Evolutionary conservation across 2,888 invertebrate genomes (phyloP).

Genomic region (Meiosimyza platycephala): DNA sequence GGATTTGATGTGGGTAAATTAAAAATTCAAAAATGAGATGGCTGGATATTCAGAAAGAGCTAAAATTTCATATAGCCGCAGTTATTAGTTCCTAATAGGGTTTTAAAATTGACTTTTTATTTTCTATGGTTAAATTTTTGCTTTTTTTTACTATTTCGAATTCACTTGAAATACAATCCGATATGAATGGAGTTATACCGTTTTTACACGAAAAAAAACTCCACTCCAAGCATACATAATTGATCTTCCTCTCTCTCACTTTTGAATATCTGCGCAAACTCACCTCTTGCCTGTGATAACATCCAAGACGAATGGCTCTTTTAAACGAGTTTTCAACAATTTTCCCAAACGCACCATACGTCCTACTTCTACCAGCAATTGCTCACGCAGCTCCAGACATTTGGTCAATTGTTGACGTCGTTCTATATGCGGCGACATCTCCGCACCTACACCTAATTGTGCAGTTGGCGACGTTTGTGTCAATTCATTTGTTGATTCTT

Average conservation of each 20-base stretch:
- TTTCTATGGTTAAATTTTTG: too few species aligned
- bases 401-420: constrained; percentile 69
- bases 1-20: too few species aligned
- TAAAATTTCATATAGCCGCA: too few species aligned
- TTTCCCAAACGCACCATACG: constrained; percentile 79
- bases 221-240: neutral
- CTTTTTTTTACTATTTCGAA: too few species aligned
- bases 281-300: constrained; percentile 63
- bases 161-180: too few species aligned
- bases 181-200: neutral
- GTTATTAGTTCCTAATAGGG: too few species aligned
- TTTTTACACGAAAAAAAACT: neutral
- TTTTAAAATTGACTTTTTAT: too few species aligned
- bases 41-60: too few species aligned
- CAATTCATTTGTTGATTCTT: constrained; percentile 42
- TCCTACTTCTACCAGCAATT: constrained; percentile 77
- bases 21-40: too few species aligned
- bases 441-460: too few species aligned
- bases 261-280: constrained; percentile 39
- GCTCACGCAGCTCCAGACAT: constrained; percentile 73
- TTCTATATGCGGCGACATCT: constrained; percentile 46
- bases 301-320: constrained; percentile 71
- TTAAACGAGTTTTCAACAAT: constrained; percentile 74
- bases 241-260: neutral
- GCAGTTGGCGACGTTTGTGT: constrained; percentile 32